These are phyloP conservation scores for Dolichallabes microphthalmus DNA, from an alignment of 2,113 vertebrate genomes.

Conservation along the genomic window DNA sequence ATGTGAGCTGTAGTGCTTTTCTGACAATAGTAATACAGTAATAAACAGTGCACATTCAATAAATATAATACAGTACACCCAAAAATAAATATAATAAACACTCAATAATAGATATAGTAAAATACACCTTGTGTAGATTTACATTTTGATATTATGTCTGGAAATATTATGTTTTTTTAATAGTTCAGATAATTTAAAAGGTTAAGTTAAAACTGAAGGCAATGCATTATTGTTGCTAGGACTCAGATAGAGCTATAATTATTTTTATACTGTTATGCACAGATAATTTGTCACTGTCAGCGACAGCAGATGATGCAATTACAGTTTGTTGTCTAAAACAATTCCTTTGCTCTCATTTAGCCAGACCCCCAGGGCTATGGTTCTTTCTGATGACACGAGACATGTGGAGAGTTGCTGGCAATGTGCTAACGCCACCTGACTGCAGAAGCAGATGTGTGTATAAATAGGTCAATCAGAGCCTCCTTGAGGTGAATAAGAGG, in stretches of 20 bases:
- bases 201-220: background rate
- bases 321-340: constrained; percentile 46
- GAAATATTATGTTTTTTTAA: too few species aligned
- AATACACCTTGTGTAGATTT: too few species aligned
- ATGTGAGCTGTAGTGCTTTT: too few species aligned
- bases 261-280: constrained; percentile 12
- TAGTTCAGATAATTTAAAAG: background rate
- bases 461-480: constrained; percentile 48
- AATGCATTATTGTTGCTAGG: background rate
- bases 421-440: constrained; percentile 51
- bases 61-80: background rate
- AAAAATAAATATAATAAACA: background rate
- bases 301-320: constrained; percentile 49
- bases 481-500: constrained; percentile 41
- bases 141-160: too few species aligned
- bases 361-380: constrained; percentile 32
- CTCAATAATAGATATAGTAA: too few species aligned
- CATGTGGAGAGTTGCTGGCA: constrained; percentile 50
- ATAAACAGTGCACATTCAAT: background rate
- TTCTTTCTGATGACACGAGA: constrained; percentile 36
- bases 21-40: background rate
- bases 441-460: constrained; percentile 51
- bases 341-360: constrained; percentile 39
- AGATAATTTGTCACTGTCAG: constrained; percentile 20
- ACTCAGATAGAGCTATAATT: background rate